A percentile compares a stretch with the other conserved stretches of the same genome.
Evolutionary conservation across 2,113 vertebrate species (phyloP).

Genomic region (Centropus bengalensis): DNA sequence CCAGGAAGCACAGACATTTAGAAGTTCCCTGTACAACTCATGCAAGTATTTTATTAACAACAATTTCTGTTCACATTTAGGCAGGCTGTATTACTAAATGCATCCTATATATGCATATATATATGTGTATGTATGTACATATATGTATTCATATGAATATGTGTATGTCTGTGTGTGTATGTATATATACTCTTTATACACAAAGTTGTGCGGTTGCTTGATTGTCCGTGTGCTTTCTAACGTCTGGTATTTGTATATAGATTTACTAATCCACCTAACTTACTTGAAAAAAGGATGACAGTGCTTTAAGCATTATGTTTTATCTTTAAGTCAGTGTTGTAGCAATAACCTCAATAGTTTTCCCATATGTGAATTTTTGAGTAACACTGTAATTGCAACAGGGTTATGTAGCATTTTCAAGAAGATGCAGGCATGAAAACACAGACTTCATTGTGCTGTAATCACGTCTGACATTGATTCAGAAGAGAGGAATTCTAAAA

Average conservation of each 20-base stretch:
- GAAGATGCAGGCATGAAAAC: slow-evolving; percentile 10
- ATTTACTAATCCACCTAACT: neutral
- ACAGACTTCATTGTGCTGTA: slow-evolving; percentile 25
- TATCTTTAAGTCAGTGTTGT: neutral
- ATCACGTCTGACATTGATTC: slow-evolving; percentile 46
- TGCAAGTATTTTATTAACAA: slow-evolving; percentile 70
- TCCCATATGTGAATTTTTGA: neutral
- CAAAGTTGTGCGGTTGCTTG: neutral
- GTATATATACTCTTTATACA: neutral
- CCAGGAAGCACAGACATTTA: slow-evolving; percentile 77
- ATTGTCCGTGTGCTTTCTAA: neutral
- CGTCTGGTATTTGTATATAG: neutral
- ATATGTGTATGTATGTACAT: neutral
- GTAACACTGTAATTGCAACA: neutral
- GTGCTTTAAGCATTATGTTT: neutral
- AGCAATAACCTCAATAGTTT: neutral
- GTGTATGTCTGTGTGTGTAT: neutral
- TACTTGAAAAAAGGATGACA: neutral
- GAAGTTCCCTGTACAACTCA: slow-evolving; percentile 65
- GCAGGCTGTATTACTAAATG: slow-evolving; percentile 53
- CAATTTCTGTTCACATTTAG: slow-evolving; percentile 53
- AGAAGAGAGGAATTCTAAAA: slow-evolving; percentile 62
- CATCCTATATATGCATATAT: neutral
- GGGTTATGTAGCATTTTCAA: neutral
- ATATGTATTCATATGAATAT: neutral